A percentile compares a stretch with the other conserved stretches of the same genome.
These are phyloP conservation scores for Pardalotus punctatus DNA, from an alignment of 2,113 vertebrate genomes.

Conservation along the genomic window DNA sequence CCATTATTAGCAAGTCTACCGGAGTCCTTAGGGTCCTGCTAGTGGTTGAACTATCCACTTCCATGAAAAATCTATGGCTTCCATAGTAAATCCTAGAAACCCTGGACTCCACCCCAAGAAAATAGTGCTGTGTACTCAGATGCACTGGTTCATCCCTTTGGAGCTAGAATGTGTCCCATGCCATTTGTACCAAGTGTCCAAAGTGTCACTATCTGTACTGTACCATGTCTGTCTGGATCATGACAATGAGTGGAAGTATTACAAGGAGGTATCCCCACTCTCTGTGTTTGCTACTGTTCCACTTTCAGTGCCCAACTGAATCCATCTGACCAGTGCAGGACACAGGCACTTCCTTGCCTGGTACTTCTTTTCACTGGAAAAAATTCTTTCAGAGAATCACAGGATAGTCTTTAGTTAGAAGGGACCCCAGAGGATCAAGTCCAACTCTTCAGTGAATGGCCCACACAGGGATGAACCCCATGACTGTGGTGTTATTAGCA, in stretches of 20 bases:
- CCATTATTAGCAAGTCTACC: background rate
- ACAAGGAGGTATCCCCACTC: background rate
- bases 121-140: accelerated
- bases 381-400: background rate
- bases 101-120: background rate
- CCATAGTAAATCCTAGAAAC: background rate
- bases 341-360: background rate
- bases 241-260: background rate
- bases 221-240: background rate
- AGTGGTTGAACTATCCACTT: background rate
- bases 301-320: accelerated
- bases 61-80: background rate
- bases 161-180: background rate
- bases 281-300: background rate
- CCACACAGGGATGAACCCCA: background rate
- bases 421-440: background rate
- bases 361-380: background rate
- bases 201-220: background rate
- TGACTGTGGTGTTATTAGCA: background rate
- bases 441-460: background rate
- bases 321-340: background rate
- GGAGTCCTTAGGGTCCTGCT: background rate
- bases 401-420: background rate
- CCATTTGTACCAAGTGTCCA: background rate
- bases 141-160: background rate